Evolutionary conservation across 1,140 invertebrate genomes (phyloP).

Genomic region (Anastrepha obliqua): DNA sequence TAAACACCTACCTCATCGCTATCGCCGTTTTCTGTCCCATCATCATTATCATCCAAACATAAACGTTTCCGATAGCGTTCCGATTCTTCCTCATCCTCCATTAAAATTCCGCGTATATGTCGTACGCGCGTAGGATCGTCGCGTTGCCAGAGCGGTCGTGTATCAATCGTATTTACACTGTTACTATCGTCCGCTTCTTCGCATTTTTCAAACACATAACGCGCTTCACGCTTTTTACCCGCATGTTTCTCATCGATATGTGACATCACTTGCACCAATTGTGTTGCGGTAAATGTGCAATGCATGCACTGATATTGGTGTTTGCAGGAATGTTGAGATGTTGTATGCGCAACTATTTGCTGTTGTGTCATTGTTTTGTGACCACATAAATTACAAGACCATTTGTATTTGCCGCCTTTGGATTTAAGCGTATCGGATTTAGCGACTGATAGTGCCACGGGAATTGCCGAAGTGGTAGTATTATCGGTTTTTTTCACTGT

Average conservation of each 20-base stretch:
- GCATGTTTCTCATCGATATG: constrained; percentile 59
- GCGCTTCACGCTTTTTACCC: constrained; percentile 30
- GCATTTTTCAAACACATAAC: constrained; percentile 50
- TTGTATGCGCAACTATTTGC: constrained; percentile 48
- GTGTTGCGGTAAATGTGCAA: constrained; percentile 76
- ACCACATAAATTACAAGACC: constrained; percentile 53
- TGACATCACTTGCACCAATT: constrained; percentile 74
- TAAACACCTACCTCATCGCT: constrained; percentile 50
- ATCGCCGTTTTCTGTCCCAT: constrained; percentile 44
- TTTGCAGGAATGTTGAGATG: constrained; percentile 63
- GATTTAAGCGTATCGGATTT: neutral
- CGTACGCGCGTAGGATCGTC: constrained; percentile 75
- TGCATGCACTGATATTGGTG: constrained; percentile 82
- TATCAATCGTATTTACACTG: constrained; percentile 60
- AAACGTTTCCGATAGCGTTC: constrained; percentile 54
- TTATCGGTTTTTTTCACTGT: neutral
- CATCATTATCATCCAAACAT: constrained; percentile 48
- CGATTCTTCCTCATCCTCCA: constrained; percentile 73
- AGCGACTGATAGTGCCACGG: neutral
- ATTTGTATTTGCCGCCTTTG: constrained; percentile 65
- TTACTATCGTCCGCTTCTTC: constrained; percentile 65
- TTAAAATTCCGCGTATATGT: constrained; percentile 77
- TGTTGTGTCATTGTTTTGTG: neutral
- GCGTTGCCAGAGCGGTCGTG: constrained; percentile 76
- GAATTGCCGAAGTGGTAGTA: neutral